Percentiles rank a stretch among this genome's conserved stretches.
Evolutionary conservation across 2,113 vertebrate genomes (phyloP).

Genomic region (Antechinus stuartii): DNA sequence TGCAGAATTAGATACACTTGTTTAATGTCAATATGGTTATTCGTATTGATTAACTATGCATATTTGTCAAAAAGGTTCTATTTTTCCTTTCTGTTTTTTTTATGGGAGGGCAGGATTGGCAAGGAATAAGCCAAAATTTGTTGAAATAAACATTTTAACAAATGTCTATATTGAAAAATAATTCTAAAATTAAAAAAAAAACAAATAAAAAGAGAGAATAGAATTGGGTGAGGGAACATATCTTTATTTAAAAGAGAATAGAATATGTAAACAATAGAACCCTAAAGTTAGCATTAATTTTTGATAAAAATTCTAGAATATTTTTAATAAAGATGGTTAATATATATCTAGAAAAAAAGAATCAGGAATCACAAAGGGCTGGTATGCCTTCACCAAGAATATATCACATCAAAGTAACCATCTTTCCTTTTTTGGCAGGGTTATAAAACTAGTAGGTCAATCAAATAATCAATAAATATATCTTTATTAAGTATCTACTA

Average conservation of each 20-base stretch:
- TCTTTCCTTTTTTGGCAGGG: too few relatives aligned
- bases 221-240: not conserved
- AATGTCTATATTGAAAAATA: not conserved
- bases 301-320: not conserved
- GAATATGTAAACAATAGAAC: not conserved
- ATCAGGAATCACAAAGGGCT: too few relatives aligned
- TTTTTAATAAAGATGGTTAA: too few relatives aligned
- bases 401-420: too few relatives aligned
- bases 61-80: not conserved
- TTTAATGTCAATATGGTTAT: not conserved
- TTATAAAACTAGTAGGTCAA: too few relatives aligned
- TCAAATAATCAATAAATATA: too few relatives aligned
- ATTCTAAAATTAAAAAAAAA: not conserved
- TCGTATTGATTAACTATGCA: not conserved
- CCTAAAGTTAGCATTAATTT: not conserved
- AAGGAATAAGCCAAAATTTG: not conserved
- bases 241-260: not conserved
- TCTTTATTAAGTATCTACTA: too few relatives aligned
- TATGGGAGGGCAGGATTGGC: not conserved
- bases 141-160: not conserved
- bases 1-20: not conserved
- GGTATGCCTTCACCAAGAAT: too few relatives aligned
- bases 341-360: too few relatives aligned
- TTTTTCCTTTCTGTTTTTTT: not conserved
- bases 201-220: not conserved